A percentile compares a stretch with the other conserved stretches of the same genome.
phyloP scores from a whole-genome alignment of 2,888 invertebrate genomes.

The Aplocera efformata region DNA sequence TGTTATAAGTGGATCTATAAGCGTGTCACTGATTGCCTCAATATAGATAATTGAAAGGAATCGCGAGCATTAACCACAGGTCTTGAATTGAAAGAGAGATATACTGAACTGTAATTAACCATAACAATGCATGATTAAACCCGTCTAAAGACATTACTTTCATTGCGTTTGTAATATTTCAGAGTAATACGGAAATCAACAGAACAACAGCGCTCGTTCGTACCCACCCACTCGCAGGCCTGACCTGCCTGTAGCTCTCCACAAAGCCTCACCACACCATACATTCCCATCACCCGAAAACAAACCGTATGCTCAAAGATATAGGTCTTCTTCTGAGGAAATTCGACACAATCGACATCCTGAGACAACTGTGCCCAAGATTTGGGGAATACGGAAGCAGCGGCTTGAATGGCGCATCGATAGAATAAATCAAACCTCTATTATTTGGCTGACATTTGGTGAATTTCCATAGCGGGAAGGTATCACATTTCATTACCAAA shows the following conservation, averaged over 20 bases:
- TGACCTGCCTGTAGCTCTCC: slow-evolving; percentile 5
- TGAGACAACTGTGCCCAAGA: not conserved
- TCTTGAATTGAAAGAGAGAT: too few species aligned
- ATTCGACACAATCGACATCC: too few species aligned
- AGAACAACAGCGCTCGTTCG: slow-evolving; percentile 15
- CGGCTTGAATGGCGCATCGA: slow-evolving; percentile 13
- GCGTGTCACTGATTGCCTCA: too few species aligned
- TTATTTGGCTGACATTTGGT: slow-evolving; percentile 11
- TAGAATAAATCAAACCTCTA: slow-evolving; percentile 17
- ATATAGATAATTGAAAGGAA: too few species aligned
- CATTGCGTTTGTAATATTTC: slow-evolving; percentile 3
- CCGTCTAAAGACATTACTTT: not conserved
- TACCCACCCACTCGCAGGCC: slow-evolving; percentile 13
- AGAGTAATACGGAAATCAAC: slow-evolving; percentile 14
- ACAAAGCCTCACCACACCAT: slow-evolving; percentile 1
- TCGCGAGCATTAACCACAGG: too few species aligned
- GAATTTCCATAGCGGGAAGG: slow-evolving; percentile 1
- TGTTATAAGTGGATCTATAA: too few species aligned
- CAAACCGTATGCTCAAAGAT: not conserved
- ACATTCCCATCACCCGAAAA: not conserved
- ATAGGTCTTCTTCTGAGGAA: not conserved
- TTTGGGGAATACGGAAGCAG: slow-evolving; percentile 10
- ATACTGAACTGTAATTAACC: too few species aligned
- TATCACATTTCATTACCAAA: slow-evolving; percentile 7
- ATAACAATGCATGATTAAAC: too few species aligned